Base-by-base conservation (phyloP, 37 sponge, comb jelly and placozoan genomes). In the Ephydatia muelleri region DNA sequence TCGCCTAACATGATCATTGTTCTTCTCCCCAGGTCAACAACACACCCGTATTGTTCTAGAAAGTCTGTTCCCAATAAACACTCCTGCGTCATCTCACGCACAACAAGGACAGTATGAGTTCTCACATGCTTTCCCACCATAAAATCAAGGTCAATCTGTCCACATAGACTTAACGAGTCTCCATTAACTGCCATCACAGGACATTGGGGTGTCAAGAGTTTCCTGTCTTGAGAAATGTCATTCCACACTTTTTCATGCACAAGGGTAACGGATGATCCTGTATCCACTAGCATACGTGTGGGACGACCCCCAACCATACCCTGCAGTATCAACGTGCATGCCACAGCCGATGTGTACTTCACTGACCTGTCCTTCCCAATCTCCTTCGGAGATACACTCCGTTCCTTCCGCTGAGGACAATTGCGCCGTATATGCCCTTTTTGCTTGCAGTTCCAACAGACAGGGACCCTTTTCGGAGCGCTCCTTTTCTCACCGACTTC, bases 151-250 rank as follows among this genome's bases (percentile, higher is more conserved):
- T 48, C 64, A 27, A 25, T 39, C 21, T 22, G 38, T 65, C 81
- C 81, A 65, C 68, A 67, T 28, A 80, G 23, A 35, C 66, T 25
- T 30, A 80, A 36, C 69, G 27, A 34, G 65, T 67, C 81, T 33
- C 81, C 81, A 33, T 80, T 80, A 23, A 68, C 81, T 68, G 81
- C 81, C n/a, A 80, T 37, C 34, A 80, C 81, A 29, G 81, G 69
- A 22, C 27, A 33, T 31, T 25, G 26, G 36, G 78, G 49, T 30
- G 57, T 25, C n/a, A 26, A 25, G 27, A 49, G 57, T 33, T 74
- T 49, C 32, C 26, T 25, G 49, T 43, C 32, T 43, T 38, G n/a
- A 33, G 35, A 23, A 73, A 22, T 23, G 28, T 73, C 75, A 25
- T 26, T 39, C 57, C 78, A 77, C 22, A 77, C 57, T 16, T 77